These are phyloP conservation scores for Parnassius mnemosyne DNA, from an alignment of 2,888 invertebrate genomes.

Conservation along the genomic window DNA sequence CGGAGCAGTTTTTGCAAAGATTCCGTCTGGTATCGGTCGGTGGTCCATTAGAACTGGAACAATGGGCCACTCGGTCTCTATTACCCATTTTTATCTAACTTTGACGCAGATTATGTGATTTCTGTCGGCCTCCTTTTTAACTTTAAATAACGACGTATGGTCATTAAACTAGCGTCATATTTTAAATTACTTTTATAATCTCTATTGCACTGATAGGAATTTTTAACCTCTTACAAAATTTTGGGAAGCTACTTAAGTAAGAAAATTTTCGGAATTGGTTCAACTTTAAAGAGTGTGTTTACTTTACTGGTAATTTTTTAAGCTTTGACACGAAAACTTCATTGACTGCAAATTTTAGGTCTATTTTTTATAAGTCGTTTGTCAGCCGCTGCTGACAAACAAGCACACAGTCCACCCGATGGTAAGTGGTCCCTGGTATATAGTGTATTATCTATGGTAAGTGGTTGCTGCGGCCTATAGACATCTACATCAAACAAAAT, in stretches of 20 bases:
- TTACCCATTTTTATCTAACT: constrained; percentile 72
- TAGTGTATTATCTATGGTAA: too few relatives aligned
- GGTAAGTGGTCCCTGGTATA: too few relatives aligned
- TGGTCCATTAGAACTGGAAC: constrained; percentile 75
- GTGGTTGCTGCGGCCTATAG: too few relatives aligned
- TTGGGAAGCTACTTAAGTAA: constrained; percentile 3
- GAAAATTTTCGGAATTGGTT: not conserved
- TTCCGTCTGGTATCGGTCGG: constrained; percentile 59
- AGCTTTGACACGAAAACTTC: too few relatives aligned
- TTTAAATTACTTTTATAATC: constrained; percentile 21
- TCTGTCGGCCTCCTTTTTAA: constrained; percentile 56
- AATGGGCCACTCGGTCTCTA: constrained; percentile 71
- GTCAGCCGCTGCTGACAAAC: too few relatives aligned
- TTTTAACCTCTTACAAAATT: constrained; percentile 9
- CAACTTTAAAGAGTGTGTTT: too few relatives aligned
- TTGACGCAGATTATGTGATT: constrained; percentile 73
- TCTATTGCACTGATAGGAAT: constrained; percentile 17
- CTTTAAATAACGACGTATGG: constrained; percentile 46
- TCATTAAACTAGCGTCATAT: constrained; percentile 37
- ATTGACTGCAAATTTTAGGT: too few relatives aligned
- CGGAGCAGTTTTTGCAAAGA: constrained; percentile 64
- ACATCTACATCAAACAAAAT: too few relatives aligned
- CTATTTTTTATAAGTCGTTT: too few relatives aligned
- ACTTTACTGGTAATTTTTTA: too few relatives aligned
- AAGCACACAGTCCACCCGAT: too few relatives aligned